phyloP scores from a whole-genome alignment of 2,888 invertebrate genomes.

The Melanostoma scalare region DNA sequence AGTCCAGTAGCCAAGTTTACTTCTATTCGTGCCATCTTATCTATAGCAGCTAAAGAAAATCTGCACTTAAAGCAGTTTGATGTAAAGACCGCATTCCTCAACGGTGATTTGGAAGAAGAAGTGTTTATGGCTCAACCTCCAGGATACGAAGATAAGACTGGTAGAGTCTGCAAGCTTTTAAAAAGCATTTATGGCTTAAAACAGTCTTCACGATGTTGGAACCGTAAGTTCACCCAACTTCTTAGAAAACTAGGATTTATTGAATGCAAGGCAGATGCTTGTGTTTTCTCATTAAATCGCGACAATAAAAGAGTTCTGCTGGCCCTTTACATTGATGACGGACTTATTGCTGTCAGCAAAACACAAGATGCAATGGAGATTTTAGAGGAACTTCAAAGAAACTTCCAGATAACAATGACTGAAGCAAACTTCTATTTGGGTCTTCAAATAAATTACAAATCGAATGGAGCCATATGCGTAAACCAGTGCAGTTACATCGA shows the following conservation, averaged over 20 bases:
- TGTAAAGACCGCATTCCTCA: slow-evolving; percentile 50
- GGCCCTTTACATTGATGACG: slow-evolving; percentile 74
- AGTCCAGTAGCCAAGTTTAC: no score
- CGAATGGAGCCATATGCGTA: background rate
- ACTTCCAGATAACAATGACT: background rate
- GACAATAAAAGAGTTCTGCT: slow-evolving; percentile 40
- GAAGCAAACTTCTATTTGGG: background rate
- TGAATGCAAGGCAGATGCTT: slow-evolving; percentile 71
- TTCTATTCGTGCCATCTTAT: no score
- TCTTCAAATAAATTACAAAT: background rate
- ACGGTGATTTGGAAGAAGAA: background rate
- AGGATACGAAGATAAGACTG: slow-evolving; percentile 45
- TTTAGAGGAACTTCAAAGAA: background rate
- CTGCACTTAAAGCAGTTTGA: slow-evolving; percentile 49
- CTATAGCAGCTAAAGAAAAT: no score
- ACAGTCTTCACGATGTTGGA: slow-evolving; percentile 44
- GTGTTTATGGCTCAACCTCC: background rate
- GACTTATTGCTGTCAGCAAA: slow-evolving; percentile 52
- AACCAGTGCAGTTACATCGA: background rate
- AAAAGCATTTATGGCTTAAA: slow-evolving; percentile 17
- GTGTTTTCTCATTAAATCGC: slow-evolving; percentile 53
- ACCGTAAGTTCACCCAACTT: slow-evolving; percentile 63
- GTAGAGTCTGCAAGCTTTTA: slow-evolving; percentile 48
- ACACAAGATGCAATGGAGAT: background rate
- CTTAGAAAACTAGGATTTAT: slow-evolving; percentile 63